These are phyloP conservation scores for Guaruba guarouba DNA, from an alignment of 2,113 vertebrate genomes.

Conservation along the genomic window DNA sequence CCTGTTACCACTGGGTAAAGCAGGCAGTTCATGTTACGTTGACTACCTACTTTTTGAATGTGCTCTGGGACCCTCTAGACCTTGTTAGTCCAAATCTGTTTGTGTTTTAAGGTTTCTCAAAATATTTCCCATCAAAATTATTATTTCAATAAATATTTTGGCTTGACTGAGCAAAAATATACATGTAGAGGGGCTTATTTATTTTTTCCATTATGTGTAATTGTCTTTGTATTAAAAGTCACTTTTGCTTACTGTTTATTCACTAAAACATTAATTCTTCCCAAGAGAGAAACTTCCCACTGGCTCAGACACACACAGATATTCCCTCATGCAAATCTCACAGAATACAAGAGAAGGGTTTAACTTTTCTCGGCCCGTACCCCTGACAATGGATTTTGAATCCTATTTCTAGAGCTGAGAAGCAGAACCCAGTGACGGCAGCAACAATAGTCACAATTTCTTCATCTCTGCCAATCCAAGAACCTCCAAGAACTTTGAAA, in stretches of 20 bases:
- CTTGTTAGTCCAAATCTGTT: background rate
- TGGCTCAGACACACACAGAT: background rate
- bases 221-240: background rate
- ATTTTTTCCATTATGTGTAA: background rate
- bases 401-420: background rate
- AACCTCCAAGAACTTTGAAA: background rate
- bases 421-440: background rate
- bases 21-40: background rate
- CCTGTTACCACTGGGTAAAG: background rate
- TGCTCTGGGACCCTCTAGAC: background rate
- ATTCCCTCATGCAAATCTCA: background rate
- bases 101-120: constrained; percentile 16
- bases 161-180: constrained; percentile 11
- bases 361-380: background rate
- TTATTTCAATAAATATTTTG: constrained; percentile 40
- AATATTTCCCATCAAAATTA: constrained; percentile 35
- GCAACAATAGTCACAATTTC: background rate
- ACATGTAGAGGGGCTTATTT: background rate
- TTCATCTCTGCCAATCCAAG: background rate
- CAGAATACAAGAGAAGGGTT: background rate
- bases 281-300: background rate
- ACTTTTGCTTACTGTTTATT: constrained; percentile 27
- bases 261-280: background rate
- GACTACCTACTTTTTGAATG: background rate
- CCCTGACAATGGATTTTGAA: background rate